Evolutionary conservation across 2,888 invertebrate genomes (phyloP).

Genomic region (Sminthurinus aureus): DNA sequence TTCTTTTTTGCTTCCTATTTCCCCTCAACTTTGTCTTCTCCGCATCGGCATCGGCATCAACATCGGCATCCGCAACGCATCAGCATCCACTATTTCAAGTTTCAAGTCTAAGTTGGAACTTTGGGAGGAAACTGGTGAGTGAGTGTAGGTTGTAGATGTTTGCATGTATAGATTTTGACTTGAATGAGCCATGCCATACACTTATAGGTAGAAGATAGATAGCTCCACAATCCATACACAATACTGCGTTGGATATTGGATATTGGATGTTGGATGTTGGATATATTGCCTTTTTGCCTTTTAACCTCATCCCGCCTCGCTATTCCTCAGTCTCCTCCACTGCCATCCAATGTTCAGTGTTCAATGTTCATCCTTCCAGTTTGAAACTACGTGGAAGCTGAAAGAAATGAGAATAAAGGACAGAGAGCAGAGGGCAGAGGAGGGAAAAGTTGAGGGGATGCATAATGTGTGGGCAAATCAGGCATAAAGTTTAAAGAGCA

Average conservation of each 20-base stretch:
- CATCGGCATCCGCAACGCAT: too few species aligned
- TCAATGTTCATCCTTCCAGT: neutral
- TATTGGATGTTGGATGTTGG: too few species aligned
- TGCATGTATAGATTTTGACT: too few species aligned
- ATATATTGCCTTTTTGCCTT: neutral
- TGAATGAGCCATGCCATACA: too few species aligned
- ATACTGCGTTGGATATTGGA: too few species aligned
- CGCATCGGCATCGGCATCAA: too few species aligned
- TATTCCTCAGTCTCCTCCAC: neutral
- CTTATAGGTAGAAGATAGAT: too few species aligned
- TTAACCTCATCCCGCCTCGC: neutral
- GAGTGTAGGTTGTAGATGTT: too few species aligned
- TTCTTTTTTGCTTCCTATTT: conserved; percentile 3
- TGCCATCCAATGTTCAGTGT: neutral
- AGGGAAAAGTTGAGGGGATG: conserved; percentile 3
- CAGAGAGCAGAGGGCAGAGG: neutral
- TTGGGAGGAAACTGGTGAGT: too few species aligned
- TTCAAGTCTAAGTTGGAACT: neutral
- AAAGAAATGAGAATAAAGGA: neutral
- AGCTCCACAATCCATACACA: too few species aligned
- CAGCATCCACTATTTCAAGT: neutral
- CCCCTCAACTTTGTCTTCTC: neutral
- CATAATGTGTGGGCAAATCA: conserved; percentile 28
- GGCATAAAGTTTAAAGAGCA: conserved; percentile 20
- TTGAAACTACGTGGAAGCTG: neutral